Conservation (phyloP, 1,140 invertebrate species). For the Rhyzopertha dominica region DNA sequence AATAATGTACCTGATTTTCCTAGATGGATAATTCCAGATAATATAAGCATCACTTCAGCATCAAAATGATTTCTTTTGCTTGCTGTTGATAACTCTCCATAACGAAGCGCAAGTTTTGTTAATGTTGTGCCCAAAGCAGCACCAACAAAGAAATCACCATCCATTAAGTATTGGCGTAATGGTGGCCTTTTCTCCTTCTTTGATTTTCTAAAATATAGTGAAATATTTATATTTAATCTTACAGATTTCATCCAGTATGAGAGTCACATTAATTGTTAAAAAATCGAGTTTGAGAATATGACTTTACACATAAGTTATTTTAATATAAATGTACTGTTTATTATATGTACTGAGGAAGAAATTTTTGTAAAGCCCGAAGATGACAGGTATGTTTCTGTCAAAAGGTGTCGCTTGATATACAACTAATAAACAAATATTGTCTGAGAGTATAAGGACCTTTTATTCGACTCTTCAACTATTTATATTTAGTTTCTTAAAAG, state of each 20-base stretch:
- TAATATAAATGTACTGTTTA: no score
- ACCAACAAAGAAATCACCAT: slow-evolving; percentile 95
- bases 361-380: no score
- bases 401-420: no score
- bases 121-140: slow-evolving; percentile 86
- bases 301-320: no score
- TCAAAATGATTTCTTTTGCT: slow-evolving; percentile 64
- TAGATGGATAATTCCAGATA: slow-evolving; percentile 80
- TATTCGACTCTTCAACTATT: no score
- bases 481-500: slow-evolving; percentile 48
- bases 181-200: slow-evolving; percentile 73
- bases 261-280: no score
- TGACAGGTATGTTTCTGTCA: no score
- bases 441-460: no score
- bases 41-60: slow-evolving; percentile 82
- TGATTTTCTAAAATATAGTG: slow-evolving; percentile 43
- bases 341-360: no score
- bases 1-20: slow-evolving; percentile 63
- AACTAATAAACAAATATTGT: no score
- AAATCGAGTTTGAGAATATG: no score
- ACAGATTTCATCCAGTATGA: no score
- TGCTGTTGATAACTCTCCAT: slow-evolving; percentile 54
- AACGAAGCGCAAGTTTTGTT: slow-evolving; percentile 83
- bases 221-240: neutral
- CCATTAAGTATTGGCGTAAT: slow-evolving; percentile 81